phyloP scores from a whole-genome alignment of 2,888 invertebrate genomes.

The Stenolophus ochropezus region DNA sequence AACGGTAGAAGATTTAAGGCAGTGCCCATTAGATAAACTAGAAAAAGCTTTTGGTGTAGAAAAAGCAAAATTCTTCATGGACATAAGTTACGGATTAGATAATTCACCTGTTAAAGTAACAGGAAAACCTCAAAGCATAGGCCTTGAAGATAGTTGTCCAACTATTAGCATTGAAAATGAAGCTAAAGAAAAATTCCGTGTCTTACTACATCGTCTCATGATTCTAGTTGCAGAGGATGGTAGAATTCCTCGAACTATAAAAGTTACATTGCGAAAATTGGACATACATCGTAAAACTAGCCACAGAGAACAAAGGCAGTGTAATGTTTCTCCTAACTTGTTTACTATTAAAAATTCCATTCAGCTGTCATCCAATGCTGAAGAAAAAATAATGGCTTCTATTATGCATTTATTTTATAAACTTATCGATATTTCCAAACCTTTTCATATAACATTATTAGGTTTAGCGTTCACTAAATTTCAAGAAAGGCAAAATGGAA shows the following conservation, averaged over 20 bases:
- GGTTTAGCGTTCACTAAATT: conserved; percentile 90
- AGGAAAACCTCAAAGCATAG: conserved; percentile 86
- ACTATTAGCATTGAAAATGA: conserved; percentile 83
- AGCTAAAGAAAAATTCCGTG: conserved; percentile 82
- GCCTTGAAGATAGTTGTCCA: conserved; percentile 86
- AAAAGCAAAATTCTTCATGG: conserved; percentile 81
- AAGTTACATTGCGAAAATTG: conserved; percentile 84
- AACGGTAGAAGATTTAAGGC: conserved; percentile 81
- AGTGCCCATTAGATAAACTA: conserved; percentile 76
- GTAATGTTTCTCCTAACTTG: conserved; percentile 81
- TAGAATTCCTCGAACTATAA: conserved; percentile 84
- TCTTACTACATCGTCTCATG: conserved; percentile 81
- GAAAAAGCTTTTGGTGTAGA: conserved; percentile 78
- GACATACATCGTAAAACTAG: conserved; percentile 81
- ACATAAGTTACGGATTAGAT: conserved; percentile 86
- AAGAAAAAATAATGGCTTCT: conserved; percentile 80
- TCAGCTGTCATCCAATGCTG: conserved; percentile 75
- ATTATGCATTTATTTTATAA: conserved; percentile 86
- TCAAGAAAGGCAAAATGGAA: conserved; percentile 81
- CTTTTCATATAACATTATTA: conserved; percentile 86
- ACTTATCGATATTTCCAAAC: conserved; percentile 82
- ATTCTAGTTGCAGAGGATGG: conserved; percentile 86
- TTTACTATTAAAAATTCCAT: conserved; percentile 71
- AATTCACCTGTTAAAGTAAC: conserved; percentile 82
- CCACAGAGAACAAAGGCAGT: conserved; percentile 85